phyloP scores from a whole-genome alignment of 2,797 vertebrate genomes.

The Octomys mimax region DNA sequence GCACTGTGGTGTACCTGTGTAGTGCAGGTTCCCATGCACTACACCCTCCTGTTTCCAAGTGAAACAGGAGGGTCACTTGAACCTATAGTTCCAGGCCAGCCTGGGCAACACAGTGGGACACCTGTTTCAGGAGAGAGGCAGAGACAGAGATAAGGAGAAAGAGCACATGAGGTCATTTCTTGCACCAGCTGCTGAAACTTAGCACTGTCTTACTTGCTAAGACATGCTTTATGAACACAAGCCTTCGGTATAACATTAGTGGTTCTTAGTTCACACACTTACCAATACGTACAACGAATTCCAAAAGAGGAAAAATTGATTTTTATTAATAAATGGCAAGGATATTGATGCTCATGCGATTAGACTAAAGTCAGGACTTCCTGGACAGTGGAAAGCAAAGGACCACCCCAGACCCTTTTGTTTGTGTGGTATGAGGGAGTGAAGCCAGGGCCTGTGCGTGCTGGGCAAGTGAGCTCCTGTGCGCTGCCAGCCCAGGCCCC shows the following conservation, averaged over 20 bases:
- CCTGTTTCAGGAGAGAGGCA: background rate
- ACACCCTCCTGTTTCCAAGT: too few relatives aligned
- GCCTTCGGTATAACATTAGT: background rate
- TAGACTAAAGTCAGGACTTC: background rate
- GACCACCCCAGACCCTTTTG: background rate
- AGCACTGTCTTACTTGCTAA: background rate
- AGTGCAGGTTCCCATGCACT: background rate
- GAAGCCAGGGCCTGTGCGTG: background rate
- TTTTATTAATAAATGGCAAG: conserved; percentile 27
- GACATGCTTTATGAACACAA: conserved; percentile 24
- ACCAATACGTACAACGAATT: background rate
- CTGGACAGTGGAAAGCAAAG: background rate
- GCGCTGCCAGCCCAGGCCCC: too few relatives aligned
- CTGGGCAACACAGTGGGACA: background rate
- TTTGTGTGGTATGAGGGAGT: background rate
- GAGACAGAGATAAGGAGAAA: background rate
- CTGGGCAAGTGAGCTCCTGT: rapidly evolving
- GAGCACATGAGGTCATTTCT: background rate
- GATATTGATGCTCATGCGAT: background rate
- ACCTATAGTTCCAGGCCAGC: background rate
- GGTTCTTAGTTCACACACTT: conserved; percentile 19
- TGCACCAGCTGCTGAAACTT: background rate
- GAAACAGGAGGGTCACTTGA: background rate
- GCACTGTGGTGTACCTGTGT: too few relatives aligned
- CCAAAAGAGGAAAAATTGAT: conserved; percentile 31